Conservation (phyloP, 2,113 vertebrate genomes). For the Corvus hawaiiensis region DNA sequence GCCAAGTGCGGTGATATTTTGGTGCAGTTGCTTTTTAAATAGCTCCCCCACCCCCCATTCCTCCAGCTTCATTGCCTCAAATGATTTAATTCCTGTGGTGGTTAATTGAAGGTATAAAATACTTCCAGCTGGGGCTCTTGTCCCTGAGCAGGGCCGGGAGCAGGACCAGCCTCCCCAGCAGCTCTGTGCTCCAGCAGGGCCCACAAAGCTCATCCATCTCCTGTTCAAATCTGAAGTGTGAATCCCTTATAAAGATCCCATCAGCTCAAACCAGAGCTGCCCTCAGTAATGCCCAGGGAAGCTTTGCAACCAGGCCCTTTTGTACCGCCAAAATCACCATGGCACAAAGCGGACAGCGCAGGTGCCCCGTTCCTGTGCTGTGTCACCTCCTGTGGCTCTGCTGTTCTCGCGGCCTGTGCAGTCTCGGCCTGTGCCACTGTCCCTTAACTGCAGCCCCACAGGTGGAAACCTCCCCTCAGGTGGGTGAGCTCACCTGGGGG, state of each 20-base stretch:
- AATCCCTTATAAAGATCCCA: not conserved
- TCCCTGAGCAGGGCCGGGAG: not conserved
- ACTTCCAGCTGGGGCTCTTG: not conserved
- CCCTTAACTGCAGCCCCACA: accelerated
- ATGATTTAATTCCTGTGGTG: not conserved
- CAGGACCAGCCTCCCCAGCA: not conserved
- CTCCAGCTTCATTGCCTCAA: not conserved
- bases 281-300: no score
- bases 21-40: not conserved
- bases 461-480: not conserved
- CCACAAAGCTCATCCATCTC: not conserved
- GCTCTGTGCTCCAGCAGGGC: not conserved
- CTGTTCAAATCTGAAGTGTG: not conserved
- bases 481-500: not conserved
- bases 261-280: not conserved
- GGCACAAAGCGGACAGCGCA: accelerated
- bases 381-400: accelerated
- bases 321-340: accelerated
- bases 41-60: not conserved
- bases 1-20: not conserved
- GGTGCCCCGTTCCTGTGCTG: not conserved
- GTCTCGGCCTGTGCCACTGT: not conserved
- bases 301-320: not conserved
- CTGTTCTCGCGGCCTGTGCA: accelerated
- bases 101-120: not conserved